Base-by-base conservation (phyloP, 2,797 vertebrate genomes). In the Lindbergichthys nudifrons region DNA sequence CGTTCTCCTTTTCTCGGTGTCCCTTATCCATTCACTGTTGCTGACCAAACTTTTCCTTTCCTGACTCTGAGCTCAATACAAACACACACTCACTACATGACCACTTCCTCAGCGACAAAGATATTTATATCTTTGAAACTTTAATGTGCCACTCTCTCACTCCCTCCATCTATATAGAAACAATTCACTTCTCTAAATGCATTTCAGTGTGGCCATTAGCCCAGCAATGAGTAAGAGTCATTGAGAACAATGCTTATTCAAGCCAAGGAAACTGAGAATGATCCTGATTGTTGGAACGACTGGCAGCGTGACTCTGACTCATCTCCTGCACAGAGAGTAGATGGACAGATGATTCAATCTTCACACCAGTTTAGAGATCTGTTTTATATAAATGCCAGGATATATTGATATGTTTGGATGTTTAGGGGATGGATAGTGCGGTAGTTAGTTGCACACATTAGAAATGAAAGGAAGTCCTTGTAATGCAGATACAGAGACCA, bases 231-330 rank as follows among this genome's bases (percentile, higher is more conserved):
- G 43, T 65, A 60, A 50, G 23, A 57, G 66, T 77, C 65, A 32
- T 1, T n/a, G 57, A 69, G 77, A 84, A 89, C 88, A 88, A 89
- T 89, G 63, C 68, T 45, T 58, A 51, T 69, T 82, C 51, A 81
- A 26, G 47, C 32, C 10, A 69, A 83, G 76, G 84, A 84, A 88
- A 70, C 57, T 5, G 41, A 81, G 59, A 84, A 67, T 73, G 71
- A 65, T 63, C 50, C 32, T 56, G 61, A 77, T 68, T 54, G 67
- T 83, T 56, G 52, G 61, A 86, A 52, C 47, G 74, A 84, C 52
- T 66, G 79, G 53, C 81, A 75, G 61, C 19, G 56, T 85, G 84
- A 70, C 70, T 76, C 75, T 92, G 89, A 91, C 82, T 92, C 92
- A 89, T 83, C 85, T 86, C 67, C 79, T 79, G 67, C 76, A 74